These are phyloP conservation scores for Enteromius mattozi DNA, from an alignment of 2,797 vertebrate genomes.

Conservation along the genomic window DNA sequence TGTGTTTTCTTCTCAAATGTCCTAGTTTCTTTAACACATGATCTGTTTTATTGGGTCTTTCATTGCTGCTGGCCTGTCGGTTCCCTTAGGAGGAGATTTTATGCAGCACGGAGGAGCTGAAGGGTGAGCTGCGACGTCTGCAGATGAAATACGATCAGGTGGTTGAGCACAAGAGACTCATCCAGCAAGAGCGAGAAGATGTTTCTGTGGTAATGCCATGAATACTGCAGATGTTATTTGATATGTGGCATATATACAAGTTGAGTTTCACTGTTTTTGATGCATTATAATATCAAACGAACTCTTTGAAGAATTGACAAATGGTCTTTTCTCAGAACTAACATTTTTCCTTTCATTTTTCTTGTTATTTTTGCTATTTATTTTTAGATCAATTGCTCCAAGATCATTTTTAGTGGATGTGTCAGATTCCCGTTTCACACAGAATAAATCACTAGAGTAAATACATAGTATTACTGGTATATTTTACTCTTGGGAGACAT, in stretches of 20 bases:
- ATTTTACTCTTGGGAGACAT: neutral
- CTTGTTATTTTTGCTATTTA: neutral
- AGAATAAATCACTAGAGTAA: neutral
- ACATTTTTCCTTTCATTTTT: neutral
- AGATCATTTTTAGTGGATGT: neutral
- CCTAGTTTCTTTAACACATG: neutral
- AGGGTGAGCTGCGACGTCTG: constrained; percentile 69
- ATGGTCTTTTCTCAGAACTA: neutral
- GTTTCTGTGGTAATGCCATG: constrained; percentile 71
- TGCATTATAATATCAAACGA: neutral
- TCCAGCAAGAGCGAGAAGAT: constrained; percentile 69
- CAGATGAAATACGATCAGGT: constrained; percentile 66
- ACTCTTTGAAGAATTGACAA: neutral
- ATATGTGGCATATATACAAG: neutral
- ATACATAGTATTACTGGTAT: neutral
- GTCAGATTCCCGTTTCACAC: neutral
- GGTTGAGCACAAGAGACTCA: constrained; percentile 65
- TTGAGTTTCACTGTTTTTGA: neutral
- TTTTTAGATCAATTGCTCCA: neutral
- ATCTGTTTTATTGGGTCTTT: neutral
- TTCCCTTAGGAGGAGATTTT: constrained; percentile 74
- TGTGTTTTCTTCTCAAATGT: neutral
- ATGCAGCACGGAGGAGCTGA: constrained; percentile 65
- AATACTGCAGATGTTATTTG: constrained; percentile 8
- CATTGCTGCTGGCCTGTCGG: constrained; percentile 30